Conservation (phyloP, 1,140 invertebrate species). For the Drosophila azteca region DNA sequence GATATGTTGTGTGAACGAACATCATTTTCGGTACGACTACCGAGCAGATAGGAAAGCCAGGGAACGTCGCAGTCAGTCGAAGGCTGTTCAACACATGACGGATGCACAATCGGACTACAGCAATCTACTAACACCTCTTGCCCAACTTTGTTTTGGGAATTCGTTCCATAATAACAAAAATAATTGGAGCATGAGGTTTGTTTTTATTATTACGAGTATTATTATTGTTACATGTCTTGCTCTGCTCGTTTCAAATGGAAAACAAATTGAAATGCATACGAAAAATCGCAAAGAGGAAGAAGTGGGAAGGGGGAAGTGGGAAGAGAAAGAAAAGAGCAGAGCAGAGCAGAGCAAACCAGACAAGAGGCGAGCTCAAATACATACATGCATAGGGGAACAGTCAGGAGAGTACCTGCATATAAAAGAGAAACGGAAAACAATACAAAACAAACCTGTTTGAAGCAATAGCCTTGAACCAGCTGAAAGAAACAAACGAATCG, state of each 20-base stretch:
- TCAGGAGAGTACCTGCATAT: no score
- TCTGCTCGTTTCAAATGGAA: slow-evolving; percentile 16
- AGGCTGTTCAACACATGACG: no score
- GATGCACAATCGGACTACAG: no score
- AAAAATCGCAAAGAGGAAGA: not conserved
- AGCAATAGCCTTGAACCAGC: slow-evolving; percentile 36
- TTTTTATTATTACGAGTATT: slow-evolving; percentile 6
- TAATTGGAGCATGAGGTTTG: slow-evolving; percentile 44
- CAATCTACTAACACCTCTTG: not conserved
- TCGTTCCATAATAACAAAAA: slow-evolving; percentile 31
- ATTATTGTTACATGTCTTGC: slow-evolving; percentile 26
- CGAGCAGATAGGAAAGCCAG: no score
- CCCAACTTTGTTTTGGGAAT: slow-evolving; percentile 9
- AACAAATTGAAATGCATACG: slow-evolving; percentile 40
- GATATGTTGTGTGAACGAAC: no score
- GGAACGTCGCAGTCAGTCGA: no score
- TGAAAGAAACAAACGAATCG: slow-evolving; percentile 14
- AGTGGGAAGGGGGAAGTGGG: no score
- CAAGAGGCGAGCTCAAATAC: no score
- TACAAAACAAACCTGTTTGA: slow-evolving; percentile 31
- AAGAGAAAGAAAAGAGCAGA: not conserved
- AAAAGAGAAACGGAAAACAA: not conserved
- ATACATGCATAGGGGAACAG: no score
- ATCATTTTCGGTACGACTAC: no score
- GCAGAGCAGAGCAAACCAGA: not conserved